Conservation (phyloP, 2,888 invertebrate species). For the Thalpophila matura region DNA sequence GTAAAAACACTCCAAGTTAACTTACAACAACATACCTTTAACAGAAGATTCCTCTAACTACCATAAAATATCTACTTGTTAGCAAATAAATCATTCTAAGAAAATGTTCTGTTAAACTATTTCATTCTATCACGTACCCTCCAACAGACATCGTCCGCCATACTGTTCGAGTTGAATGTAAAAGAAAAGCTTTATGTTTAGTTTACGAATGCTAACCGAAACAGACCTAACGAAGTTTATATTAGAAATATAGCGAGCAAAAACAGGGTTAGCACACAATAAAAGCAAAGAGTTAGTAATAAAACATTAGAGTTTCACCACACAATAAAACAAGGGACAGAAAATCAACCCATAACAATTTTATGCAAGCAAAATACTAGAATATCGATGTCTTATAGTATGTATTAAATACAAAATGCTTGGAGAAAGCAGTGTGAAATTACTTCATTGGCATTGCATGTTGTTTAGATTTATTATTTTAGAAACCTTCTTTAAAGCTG, state of each 20-base stretch:
- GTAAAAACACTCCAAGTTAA: too few relatives aligned
- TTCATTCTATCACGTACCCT: slow-evolving; percentile 12
- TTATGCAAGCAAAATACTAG: too few relatives aligned
- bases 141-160: not conserved
- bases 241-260: slow-evolving; percentile 30
- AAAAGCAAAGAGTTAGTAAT: slow-evolving; percentile 36
- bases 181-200: slow-evolving; percentile 12
- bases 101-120: slow-evolving; percentile 7
- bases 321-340: not conserved
- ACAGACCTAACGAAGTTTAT: slow-evolving; percentile 32
- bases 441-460: too few relatives aligned
- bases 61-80: slow-evolving; percentile 27
- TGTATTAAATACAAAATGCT: too few relatives aligned
- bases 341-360: not conserved
- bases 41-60: not conserved
- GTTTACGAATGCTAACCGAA: slow-evolving; percentile 12
- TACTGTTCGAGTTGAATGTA: not conserved
- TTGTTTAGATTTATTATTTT: too few relatives aligned
- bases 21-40: not conserved
- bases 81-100: slow-evolving; percentile 8
- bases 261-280: slow-evolving; percentile 36
- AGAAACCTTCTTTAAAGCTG: too few relatives aligned
- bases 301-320: slow-evolving; percentile 7
- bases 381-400: too few relatives aligned
- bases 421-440: too few relatives aligned